phyloP scores from a whole-genome alignment of 1,140 invertebrate genomes.

The Formica exsecta region DNA sequence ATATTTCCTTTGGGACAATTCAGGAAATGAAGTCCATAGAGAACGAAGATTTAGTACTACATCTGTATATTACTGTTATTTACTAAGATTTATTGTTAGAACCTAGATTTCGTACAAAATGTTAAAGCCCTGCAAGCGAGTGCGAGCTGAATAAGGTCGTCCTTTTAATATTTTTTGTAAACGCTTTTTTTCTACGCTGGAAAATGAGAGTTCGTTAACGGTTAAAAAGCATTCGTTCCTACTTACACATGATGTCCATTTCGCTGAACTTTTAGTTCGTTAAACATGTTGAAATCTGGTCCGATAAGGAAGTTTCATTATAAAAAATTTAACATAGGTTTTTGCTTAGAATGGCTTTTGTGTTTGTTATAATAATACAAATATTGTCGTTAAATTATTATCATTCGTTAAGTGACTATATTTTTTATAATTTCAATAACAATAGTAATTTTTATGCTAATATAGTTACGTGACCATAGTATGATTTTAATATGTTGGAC shows the following conservation, averaged over 20 bases:
- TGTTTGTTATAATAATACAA: background rate
- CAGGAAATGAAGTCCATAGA: conserved; percentile 36
- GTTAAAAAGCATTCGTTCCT: conserved; percentile 10
- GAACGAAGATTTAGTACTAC: conserved; percentile 27
- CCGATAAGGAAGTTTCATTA: background rate
- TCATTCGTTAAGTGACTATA: background rate
- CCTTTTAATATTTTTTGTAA: conserved; percentile 7
- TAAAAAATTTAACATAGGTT: background rate
- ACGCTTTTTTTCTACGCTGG: background rate
- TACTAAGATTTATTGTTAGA: conserved; percentile 21
- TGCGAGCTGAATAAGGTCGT: background rate
- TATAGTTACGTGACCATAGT: background rate
- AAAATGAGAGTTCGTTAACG: background rate
- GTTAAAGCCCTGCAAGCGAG: conserved; percentile 1
- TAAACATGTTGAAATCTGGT: background rate
- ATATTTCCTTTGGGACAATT: conserved; percentile 41
- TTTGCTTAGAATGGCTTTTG: background rate
- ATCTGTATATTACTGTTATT: conserved; percentile 30
- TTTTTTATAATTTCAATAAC: conserved; percentile 9
- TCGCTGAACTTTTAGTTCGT: background rate
- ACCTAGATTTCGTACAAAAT: conserved; percentile 23
- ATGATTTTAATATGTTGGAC: background rate
- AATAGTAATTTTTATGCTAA: background rate
- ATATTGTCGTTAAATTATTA: background rate
- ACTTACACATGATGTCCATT: conserved; percentile 3